Evolutionary conservation across 2,113 vertebrate genomes (phyloP).

Genomic region (Passerina amoena): DNA sequence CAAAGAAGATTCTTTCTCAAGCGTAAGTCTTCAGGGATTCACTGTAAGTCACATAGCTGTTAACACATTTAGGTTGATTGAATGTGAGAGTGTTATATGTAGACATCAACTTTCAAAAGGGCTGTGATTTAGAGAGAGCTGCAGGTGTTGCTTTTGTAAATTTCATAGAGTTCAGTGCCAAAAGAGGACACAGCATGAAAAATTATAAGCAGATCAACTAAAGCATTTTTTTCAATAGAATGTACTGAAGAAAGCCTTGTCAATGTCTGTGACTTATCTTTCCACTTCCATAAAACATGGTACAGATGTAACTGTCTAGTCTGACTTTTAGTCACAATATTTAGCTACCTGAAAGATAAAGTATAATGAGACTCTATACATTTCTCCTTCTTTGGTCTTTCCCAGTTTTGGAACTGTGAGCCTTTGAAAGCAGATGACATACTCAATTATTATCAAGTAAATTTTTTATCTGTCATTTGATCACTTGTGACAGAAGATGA

Average conservation of each 20-base stretch:
- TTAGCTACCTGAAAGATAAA: slow-evolving; percentile 33
- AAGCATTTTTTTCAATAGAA: slow-evolving; percentile 26
- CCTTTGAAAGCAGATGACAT: slow-evolving; percentile 43
- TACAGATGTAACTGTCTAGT: slow-evolving; percentile 14
- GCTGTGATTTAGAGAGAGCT: slow-evolving; percentile 48
- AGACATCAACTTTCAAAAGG: slow-evolving; percentile 37
- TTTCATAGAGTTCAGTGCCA: slow-evolving; percentile 18
- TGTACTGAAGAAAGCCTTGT: slow-evolving; percentile 20
- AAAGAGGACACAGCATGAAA: slow-evolving; percentile 3
- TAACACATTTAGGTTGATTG: slow-evolving; percentile 16
- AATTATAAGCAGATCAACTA: slow-evolving; percentile 34
- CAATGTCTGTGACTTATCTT: neutral
- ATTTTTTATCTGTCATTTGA: slow-evolving; percentile 42
- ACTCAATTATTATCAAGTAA: slow-evolving; percentile 40
- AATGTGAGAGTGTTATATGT: neutral
- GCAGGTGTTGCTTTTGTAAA: slow-evolving; percentile 49
- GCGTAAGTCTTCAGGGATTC: neutral
- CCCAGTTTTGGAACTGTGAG: neutral
- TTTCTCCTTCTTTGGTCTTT: neutral
- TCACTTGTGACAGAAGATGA: neutral
- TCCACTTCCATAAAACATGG: slow-evolving; percentile 5
- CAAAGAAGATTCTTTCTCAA: neutral
- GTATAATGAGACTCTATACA: neutral
- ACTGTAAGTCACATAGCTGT: neutral
- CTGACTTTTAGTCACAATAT: slow-evolving; percentile 46